Evolutionary conservation across 2,797 vertebrate genomes (phyloP).

Genomic region (Staurois parvus): DNA sequence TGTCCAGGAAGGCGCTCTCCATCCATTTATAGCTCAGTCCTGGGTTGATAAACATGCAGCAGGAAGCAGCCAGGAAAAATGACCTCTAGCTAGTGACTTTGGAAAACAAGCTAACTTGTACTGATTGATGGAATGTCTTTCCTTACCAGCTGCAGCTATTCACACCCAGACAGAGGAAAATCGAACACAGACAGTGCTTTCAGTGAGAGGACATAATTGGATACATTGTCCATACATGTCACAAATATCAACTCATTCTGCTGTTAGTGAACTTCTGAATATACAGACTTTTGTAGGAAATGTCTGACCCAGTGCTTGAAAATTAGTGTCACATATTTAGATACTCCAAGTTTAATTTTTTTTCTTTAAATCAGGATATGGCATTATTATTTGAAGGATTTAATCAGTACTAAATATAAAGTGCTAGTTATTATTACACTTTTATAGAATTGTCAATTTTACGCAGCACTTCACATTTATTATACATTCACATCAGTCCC

Average conservation of each 20-base stretch:
- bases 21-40: background rate
- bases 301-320: too few species aligned
- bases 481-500: too few species aligned
- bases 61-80: slow-evolving; percentile 32
- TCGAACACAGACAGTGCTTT: background rate
- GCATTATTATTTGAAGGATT: too few species aligned
- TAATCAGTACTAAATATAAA: too few species aligned
- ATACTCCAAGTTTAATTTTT: too few species aligned
- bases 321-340: too few species aligned
- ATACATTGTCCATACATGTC: background rate
- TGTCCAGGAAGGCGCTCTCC: background rate
- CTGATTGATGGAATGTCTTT: slow-evolving; percentile 31
- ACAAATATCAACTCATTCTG: background rate
- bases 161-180: slow-evolving; percentile 10
- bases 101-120: background rate
- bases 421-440: too few species aligned
- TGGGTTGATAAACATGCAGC: slow-evolving; percentile 26
- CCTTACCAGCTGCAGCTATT: slow-evolving; percentile 7
- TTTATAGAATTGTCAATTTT: too few species aligned
- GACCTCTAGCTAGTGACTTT: background rate
- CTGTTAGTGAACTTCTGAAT: background rate
- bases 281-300: too few species aligned
- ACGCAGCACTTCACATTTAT: too few species aligned
- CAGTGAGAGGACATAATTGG: background rate
- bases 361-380: too few species aligned